Base-by-base conservation (phyloP, 2,888 invertebrate species). In the Dolichomitus sp. region DNA sequence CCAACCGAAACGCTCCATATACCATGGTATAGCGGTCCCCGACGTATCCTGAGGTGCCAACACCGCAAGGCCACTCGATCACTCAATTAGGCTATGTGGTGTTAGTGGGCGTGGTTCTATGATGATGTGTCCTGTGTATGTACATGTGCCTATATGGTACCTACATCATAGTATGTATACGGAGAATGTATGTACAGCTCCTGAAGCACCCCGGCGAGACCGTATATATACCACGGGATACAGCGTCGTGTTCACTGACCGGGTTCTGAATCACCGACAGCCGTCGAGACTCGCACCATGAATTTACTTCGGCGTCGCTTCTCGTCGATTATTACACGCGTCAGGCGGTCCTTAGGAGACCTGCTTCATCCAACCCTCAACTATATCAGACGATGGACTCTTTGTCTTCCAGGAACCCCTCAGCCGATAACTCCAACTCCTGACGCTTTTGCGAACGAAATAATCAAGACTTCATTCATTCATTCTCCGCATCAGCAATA, bases 21-120 rank as follows among this genome's bases (percentile, higher is more conserved):
- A 69, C 63, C 59, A 45, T 37, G 54, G 17, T 73, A 86, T 81
- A 40, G 11, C 85, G 87, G 86, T 86, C 86, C 85, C 83, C 81
- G 86, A 85, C 86, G 85, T 86, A 82, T 84, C 84, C 85, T 81
- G 87, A 89, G 89, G 88, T 86, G 90, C 90, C 89, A 90, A 89
- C 89, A 88, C 88, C 89, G 89, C 91, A 87, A 90, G 89, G 91
- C 89, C 87, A 90, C 90, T 91, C 89, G 89, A 91, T 91, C 90
- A 91, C 91, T 91, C 90, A 90, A 91, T 91, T 91, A 91, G 92
- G 89, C 87, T 88, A 88, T 88, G 88, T 88, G 88, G 90, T 91
- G 92, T 91, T 90, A 89, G 92, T 91, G 86, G 90, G 91, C 89
- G 91, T 89, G 90, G 90, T 86, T 80, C 88, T 88, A 86, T 88